Evolutionary conservation across 2,797 vertebrate genomes (phyloP), one percentile per base, ranked within the genome.

Genomic region (Trachurus trachurus): DNA sequence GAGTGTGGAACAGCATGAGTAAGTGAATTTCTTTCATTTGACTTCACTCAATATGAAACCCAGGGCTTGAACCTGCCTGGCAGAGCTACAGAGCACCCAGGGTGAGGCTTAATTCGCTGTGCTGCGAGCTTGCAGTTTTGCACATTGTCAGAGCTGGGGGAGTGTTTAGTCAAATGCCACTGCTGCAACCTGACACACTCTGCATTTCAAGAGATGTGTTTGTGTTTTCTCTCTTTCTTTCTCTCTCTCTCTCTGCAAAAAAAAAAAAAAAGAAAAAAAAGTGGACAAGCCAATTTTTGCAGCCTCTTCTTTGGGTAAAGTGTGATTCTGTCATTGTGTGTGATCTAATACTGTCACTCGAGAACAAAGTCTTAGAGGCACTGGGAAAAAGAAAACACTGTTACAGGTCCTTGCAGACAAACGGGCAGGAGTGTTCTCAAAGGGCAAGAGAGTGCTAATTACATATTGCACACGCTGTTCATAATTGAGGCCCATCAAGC

Each of bases 1-100:
- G 67, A 81, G 89, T 76, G 79, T 87, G 83, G 70, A 89, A 83
- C 88, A 76, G 89, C 90, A 84, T 87, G 84, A 91, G 82, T 87
- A 84, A 91, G 82, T 86, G 80, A 82, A 92, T 92, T 90, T 69
- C 79, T 92, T 88, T 87, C 87, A 80, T 94, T 88, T 88, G 82
- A 88, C 87, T 89, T 87, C 83, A 88, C 87, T 92, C 80, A 60
- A 76, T 84, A 80, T 79, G 81, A 88, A 89, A 86, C 80, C 76
- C 26, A 21, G 83, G 78, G 83, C 76, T 76, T 66, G 82, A 91
- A 88, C 80, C 82, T 77, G 85, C 78, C 81, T 72, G 84, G 85
- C 81, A 63, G 78, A 78, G 71, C 84, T 62, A 62, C 78, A 74
- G 72, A 77, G 79, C 81, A 64, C 77, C 82, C 76, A 39, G 77